Conservation (phyloP, 2,888 invertebrate species). For the Eremobia ochroleuca region DNA sequence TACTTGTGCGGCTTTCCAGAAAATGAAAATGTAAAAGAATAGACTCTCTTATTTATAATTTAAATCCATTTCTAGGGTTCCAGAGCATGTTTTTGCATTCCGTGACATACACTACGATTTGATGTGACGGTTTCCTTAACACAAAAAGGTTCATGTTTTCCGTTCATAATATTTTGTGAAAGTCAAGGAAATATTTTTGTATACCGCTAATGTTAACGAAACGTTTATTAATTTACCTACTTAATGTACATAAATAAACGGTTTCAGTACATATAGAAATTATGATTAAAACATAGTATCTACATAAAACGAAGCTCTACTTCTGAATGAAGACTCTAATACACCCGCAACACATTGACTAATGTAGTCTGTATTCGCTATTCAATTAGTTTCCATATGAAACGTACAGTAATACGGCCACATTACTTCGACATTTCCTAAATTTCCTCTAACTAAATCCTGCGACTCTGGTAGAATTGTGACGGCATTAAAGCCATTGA, state of each 20-base stretch:
- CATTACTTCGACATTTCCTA: conserved; percentile 45
- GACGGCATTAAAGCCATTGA: conserved; percentile 52
- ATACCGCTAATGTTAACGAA: neutral
- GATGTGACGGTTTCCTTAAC: conserved; percentile 16
- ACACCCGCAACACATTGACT: neutral
- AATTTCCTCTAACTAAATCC: conserved; percentile 35
- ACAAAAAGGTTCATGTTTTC: neutral
- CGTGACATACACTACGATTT: conserved; percentile 7
- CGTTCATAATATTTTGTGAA: neutral
- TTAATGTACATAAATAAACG: neutral
- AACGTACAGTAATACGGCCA: conserved; percentile 25
- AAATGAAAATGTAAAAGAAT: conserved; percentile 54
- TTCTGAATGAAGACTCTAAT: conserved; percentile 4
- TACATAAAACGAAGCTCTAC: neutral
- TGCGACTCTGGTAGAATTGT: conserved; percentile 35
- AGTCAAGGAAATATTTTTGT: neutral
- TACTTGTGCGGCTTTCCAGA: conserved; percentile 47
- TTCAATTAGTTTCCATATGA: conserved; percentile 33
- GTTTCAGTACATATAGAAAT: neutral
- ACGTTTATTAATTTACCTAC: too few species aligned
- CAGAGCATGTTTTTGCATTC: conserved; percentile 43
- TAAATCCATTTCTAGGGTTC: conserved; percentile 36
- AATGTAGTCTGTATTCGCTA: conserved; percentile 16
- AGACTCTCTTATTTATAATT: conserved; percentile 42
- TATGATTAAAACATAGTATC: neutral